A percentile compares a stretch with the other conserved stretches of the same genome.
These are phyloP conservation scores for Caenorhabditis macrosperma DNA, from an alignment of 2,888 invertebrate genomes.

Conservation along the genomic window DNA sequence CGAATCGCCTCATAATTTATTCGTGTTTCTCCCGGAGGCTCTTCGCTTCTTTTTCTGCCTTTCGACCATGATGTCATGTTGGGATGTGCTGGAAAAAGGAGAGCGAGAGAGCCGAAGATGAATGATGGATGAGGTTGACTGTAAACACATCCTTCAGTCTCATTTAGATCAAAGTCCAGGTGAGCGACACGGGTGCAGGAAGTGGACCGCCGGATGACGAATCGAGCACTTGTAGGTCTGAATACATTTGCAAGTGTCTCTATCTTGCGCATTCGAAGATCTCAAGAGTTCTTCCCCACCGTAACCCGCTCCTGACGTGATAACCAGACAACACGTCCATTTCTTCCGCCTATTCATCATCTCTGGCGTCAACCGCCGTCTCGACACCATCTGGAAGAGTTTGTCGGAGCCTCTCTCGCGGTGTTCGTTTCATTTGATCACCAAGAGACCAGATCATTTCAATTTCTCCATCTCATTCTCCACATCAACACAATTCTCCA, in stretches of 20 bases:
- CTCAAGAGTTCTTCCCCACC: too few relatives aligned
- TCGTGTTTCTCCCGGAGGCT: slow-evolving; percentile 24
- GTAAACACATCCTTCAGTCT: slow-evolving; percentile 32
- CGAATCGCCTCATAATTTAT: slow-evolving; percentile 40
- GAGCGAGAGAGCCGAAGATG: slow-evolving; percentile 4
- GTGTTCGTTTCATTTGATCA: too few relatives aligned
- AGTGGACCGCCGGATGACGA: slow-evolving; percentile 7
- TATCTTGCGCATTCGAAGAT: background rate
- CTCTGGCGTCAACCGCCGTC: background rate
- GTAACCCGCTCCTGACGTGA: background rate
- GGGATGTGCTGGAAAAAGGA: slow-evolving; percentile 20
- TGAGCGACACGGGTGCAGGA: slow-evolving; percentile 7
- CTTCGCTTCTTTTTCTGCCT: slow-evolving; percentile 2
- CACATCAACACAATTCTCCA: slow-evolving; percentile 7
- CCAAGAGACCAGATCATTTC: slow-evolving; percentile 17
- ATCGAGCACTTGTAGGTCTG: background rate
- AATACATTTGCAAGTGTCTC: too few relatives aligned
- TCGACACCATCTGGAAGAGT: too few relatives aligned
- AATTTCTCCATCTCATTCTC: slow-evolving; percentile 5
- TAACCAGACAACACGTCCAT: background rate
- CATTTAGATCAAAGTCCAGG: slow-evolving; percentile 38
- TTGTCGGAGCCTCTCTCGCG: too few relatives aligned
- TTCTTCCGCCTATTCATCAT: background rate
- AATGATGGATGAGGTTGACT: slow-evolving; percentile 43
- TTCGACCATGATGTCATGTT: slow-evolving; percentile 46